Conservation (phyloP, 2,888 invertebrate species). For the Tipula lateralis region DNA sequence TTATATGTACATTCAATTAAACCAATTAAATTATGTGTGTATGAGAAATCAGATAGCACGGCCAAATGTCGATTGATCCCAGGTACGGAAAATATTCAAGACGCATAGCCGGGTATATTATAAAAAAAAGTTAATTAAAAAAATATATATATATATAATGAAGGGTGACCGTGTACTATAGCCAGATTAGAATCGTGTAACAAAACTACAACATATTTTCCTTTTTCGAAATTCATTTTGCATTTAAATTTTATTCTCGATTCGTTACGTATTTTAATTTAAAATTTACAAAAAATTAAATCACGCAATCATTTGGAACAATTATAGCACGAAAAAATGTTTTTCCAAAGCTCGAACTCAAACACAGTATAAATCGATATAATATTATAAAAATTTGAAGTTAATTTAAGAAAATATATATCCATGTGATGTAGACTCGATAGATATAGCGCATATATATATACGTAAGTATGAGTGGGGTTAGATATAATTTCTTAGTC, state of each 20-base stretch:
- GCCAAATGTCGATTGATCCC: not conserved
- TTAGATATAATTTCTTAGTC: not conserved
- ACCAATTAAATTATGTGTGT: not conserved
- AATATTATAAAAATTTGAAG: not conserved
- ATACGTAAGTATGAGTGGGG: not conserved
- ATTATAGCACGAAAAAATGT: not conserved
- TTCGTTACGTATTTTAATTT: constrained; percentile 3
- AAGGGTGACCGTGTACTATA: constrained; percentile 24
- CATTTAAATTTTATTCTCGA: not conserved
- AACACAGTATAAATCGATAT: not conserved
- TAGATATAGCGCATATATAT: too few species aligned
- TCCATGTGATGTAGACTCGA: not conserved
- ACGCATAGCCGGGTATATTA: not conserved
- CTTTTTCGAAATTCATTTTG: not conserved
- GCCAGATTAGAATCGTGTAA: not conserved
- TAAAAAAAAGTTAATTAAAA: not conserved
- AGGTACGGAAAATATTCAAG: not conserved
- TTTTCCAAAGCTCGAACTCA: not conserved
- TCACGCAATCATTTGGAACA: constrained; percentile 24
- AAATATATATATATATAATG: not conserved
- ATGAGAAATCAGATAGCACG: not conserved
- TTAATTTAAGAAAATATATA: constrained; percentile 6
- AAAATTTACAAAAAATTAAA: not conserved
- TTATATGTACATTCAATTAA: not conserved
- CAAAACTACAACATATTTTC: not conserved